A percentile compares a stretch with the other conserved stretches of the same genome.
Evolutionary conservation across 1,140 invertebrate species (phyloP).

Genomic region (Drosophila neocordata): DNA sequence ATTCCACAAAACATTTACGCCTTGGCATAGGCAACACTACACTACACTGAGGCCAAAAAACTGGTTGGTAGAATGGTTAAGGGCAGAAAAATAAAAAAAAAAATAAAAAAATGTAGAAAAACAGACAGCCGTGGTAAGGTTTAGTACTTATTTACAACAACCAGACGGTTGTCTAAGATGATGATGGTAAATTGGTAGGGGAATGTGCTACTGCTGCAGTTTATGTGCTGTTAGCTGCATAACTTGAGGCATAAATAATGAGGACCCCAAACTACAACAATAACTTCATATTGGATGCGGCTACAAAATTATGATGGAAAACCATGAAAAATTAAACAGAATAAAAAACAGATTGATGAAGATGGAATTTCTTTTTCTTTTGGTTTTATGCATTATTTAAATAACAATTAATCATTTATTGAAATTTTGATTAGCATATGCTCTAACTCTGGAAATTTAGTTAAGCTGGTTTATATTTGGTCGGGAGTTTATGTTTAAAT

Average conservation of each 20-base stretch:
- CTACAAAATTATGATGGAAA: constrained; percentile 23
- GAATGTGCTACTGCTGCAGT: constrained; percentile 51
- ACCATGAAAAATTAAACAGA: neutral
- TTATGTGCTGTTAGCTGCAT: constrained; percentile 76
- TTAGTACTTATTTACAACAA: constrained; percentile 66
- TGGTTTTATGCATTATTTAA: neutral
- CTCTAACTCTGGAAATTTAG: no score
- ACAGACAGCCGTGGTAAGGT: constrained; percentile 67
- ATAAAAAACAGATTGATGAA: neutral
- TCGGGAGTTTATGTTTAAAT: no score
- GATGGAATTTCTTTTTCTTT: neutral
- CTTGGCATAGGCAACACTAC: constrained; percentile 36
- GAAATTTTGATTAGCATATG: no score
- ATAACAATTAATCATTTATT: neutral
- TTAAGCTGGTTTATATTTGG: no score
- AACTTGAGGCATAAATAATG: constrained; percentile 74
- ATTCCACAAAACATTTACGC: constrained; percentile 79
- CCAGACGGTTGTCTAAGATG: constrained; percentile 15
- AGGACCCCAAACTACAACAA: constrained; percentile 58
- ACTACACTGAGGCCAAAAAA: constrained; percentile 23
- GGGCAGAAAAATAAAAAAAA: no score
- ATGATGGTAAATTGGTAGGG: constrained; percentile 29
- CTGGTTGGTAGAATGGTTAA: no score
- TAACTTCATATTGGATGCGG: constrained; percentile 45
- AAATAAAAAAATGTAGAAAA: constrained; percentile 31